Conservation (phyloP, 1,140 invertebrate species). For the Eumeta japonica region DNA sequence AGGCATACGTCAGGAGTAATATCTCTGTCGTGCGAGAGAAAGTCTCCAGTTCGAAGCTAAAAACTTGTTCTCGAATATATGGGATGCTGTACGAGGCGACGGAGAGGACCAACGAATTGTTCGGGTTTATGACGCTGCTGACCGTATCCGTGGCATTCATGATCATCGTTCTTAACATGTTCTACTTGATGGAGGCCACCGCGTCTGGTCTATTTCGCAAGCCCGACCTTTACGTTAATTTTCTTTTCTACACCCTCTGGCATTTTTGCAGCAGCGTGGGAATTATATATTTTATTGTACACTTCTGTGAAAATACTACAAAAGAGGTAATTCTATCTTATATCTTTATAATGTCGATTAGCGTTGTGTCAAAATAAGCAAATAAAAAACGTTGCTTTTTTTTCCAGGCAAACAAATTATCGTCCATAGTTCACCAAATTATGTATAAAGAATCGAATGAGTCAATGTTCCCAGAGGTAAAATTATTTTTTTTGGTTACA, state of each 20-base stretch:
- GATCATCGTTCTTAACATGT: slow-evolving; percentile 25
- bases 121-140: slow-evolving; percentile 22
- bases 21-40: slow-evolving; percentile 20
- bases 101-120: slow-evolving; percentile 18
- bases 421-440: slow-evolving; percentile 23
- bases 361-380: neutral
- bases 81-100: slow-evolving; percentile 22
- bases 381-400: slow-evolving; percentile 5
- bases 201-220: slow-evolving; percentile 31
- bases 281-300: slow-evolving; percentile 22
- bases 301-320: slow-evolving; percentile 20
- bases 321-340: slow-evolving; percentile 19
- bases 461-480: no score
- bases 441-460: no score
- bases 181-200: slow-evolving; percentile 42
- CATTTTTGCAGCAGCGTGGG: slow-evolving; percentile 20
- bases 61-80: slow-evolving; percentile 25
- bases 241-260: slow-evolving; percentile 30
- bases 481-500: no score
- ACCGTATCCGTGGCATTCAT: slow-evolving; percentile 20
- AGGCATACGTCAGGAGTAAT: no score
- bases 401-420: slow-evolving; percentile 22
- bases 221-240: slow-evolving; percentile 21
- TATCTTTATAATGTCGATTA: neutral
- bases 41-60: slow-evolving; percentile 24